Percentiles rank a stretch among this genome's conserved stretches.
Conservation (phyloP, 2,888 invertebrate genomes). For the Drosophila kambysellisi region DNA sequence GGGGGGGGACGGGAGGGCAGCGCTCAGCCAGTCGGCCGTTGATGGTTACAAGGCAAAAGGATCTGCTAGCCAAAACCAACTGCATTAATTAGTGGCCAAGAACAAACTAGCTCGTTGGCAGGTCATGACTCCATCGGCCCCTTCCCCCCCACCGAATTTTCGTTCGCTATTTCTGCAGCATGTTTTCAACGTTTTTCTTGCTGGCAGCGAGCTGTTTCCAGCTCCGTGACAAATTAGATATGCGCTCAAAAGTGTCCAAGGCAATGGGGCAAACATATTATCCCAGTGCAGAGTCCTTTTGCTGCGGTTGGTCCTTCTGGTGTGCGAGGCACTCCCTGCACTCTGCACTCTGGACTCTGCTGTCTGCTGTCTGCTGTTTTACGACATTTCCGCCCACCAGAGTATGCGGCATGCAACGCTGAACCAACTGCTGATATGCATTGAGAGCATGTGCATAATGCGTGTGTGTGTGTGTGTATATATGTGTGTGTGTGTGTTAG, state of each 20-base stretch:
- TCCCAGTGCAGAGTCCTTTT: conserved; percentile 24
- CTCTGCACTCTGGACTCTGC: not conserved
- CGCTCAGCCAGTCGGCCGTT: conserved; percentile 24
- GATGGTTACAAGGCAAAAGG: conserved; percentile 32
- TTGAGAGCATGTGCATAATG: conserved; percentile 70
- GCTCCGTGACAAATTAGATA: conserved; percentile 77
- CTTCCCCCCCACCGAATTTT: not conserved
- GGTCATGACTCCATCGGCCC: not conserved
- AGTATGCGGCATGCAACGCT: conserved; percentile 53
- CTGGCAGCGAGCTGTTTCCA: conserved; percentile 23
- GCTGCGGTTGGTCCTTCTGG: conserved; percentile 14
- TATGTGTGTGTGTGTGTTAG: conserved; percentile 11
- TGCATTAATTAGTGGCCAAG: conserved; percentile 80
- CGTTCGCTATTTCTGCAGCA: conserved; percentile 17
- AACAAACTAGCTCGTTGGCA: conserved; percentile 43
- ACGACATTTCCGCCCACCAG: conserved; percentile 64
- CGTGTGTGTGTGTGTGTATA: conserved; percentile 15
- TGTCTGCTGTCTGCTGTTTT: conserved; percentile 56
- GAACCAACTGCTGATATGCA: conserved; percentile 68
- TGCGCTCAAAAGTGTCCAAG: conserved; percentile 65
- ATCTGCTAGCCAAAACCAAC: conserved; percentile 66
- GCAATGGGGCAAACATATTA: conserved; percentile 62
- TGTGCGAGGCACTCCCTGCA: not conserved
- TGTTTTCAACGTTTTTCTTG: conserved; percentile 45
- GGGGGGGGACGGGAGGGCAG: not conserved